phyloP scores from a whole-genome alignment of 2,797 vertebrate species.

The Amblyopsis hoosieri region DNA sequence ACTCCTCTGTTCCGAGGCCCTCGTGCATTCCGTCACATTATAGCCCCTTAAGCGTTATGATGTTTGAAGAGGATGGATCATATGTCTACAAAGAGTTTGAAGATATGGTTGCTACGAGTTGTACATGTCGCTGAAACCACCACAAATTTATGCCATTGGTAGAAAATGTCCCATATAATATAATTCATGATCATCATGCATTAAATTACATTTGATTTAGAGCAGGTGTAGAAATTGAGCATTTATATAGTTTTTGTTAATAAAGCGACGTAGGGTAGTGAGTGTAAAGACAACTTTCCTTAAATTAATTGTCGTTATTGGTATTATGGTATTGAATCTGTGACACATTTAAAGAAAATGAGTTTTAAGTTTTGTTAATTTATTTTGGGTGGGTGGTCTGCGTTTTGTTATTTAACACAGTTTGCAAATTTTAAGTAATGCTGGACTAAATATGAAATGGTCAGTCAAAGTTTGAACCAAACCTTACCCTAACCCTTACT shows the following conservation, averaged over 20 bases:
- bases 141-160: not conserved
- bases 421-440: slow-evolving; percentile 69
- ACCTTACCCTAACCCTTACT: slow-evolving; percentile 80
- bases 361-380: slow-evolving; percentile 62
- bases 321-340: slow-evolving; percentile 35
- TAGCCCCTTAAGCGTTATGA: slow-evolving; percentile 89
- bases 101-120: slow-evolving; percentile 93
- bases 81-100: slow-evolving; percentile 93
- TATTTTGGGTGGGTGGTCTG: slow-evolving; percentile 68
- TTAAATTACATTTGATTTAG: slow-evolving; percentile 54
- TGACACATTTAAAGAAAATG: slow-evolving; percentile 54
- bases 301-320: slow-evolving; percentile 35
- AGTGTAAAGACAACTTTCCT: slow-evolving; percentile 39
- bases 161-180: slow-evolving; percentile 24
- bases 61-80: slow-evolving; percentile 89
- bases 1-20: slow-evolving; percentile 85
- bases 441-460: slow-evolving; percentile 65
- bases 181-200: slow-evolving; percentile 47
- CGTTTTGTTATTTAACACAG: slow-evolving; percentile 69
- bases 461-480: slow-evolving; percentile 59
- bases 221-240: slow-evolving; percentile 57
- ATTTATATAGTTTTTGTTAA: slow-evolving; percentile 57
- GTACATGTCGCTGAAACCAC: slow-evolving; percentile 87
- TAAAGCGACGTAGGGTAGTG: slow-evolving; percentile 21
- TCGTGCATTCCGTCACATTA: slow-evolving; percentile 93